These are phyloP conservation scores for Achroia grisella DNA, from an alignment of 1,140 invertebrate genomes.

Conservation along the genomic window DNA sequence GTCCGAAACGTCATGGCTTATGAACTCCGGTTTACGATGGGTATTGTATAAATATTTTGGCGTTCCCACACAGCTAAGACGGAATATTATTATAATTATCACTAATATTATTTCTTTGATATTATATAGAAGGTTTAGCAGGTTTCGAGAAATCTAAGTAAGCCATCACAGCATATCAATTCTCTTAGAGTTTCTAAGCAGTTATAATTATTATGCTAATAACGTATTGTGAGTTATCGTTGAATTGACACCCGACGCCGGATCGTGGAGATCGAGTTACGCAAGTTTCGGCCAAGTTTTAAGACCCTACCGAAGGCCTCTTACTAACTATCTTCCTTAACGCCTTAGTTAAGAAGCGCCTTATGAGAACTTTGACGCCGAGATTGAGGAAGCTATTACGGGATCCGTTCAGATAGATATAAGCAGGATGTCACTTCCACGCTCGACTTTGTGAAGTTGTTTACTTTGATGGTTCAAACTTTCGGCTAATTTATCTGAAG, in stretches of 20 bases:
- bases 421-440: constrained; percentile 70
- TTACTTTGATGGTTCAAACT: constrained; percentile 62
- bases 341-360: constrained; percentile 69
- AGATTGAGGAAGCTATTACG: constrained; percentile 71
- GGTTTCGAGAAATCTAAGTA: no score
- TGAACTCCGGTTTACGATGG: constrained; percentile 49
- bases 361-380: constrained; percentile 70
- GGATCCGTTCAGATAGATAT: constrained; percentile 68
- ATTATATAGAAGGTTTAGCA: not conserved
- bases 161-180: no score
- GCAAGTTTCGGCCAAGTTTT: constrained; percentile 66
- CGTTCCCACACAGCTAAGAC: constrained; percentile 9
- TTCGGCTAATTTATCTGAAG: constrained; percentile 49
- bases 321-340: constrained; percentile 71
- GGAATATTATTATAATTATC: no score
- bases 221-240: constrained; percentile 59
- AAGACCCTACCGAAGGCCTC: constrained; percentile 69
- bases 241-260: constrained; percentile 45
- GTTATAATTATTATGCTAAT: constrained; percentile 54
- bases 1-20: constrained; percentile 46
- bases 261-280: constrained; percentile 64
- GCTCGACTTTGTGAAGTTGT: constrained; percentile 65
- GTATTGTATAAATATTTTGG: constrained; percentile 18
- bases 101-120: no score
- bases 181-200: constrained; percentile 12